Percentiles rank a stretch among this genome's conserved stretches.
These are phyloP conservation scores for Platycercus adscitus DNA, from an alignment of 2,113 vertebrate genomes.

Conservation along the genomic window DNA sequence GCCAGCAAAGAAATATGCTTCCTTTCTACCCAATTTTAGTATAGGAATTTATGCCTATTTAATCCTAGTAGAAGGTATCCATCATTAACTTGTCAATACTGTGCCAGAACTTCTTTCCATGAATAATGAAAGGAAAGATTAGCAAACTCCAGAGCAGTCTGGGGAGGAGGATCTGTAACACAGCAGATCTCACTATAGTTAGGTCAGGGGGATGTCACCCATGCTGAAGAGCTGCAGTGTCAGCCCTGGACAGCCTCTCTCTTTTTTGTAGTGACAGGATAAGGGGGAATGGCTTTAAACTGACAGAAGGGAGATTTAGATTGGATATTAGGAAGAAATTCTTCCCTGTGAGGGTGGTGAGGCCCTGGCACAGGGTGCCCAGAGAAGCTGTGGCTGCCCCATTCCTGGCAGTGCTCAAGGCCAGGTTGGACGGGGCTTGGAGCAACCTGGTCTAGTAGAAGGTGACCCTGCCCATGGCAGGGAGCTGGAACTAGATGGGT, in stretches of 20 bases:
- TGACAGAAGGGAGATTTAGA: neutral
- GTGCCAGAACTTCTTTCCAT: neutral
- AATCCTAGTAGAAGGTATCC: neutral
- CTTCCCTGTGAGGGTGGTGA: neutral
- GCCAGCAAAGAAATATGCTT: neutral
- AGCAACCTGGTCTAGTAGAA: neutral
- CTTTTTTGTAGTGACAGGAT: neutral
- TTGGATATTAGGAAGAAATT: neutral
- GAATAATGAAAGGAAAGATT: neutral
- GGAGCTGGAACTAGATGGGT: neutral
- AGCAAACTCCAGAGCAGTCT: neutral
- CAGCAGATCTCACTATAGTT: neutral
- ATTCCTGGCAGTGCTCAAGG: neutral
- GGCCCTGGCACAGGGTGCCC: neutral
- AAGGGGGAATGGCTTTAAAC: neutral
- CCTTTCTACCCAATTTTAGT: neutral
- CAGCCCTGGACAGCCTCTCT: neutral
- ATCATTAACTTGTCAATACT: neutral
- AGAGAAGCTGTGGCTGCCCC: neutral
- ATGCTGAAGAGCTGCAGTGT: neutral
- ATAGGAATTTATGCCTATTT: neutral
- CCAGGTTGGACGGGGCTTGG: neutral
- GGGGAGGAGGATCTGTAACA: neutral
- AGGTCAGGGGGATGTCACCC: neutral
- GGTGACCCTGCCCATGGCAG: neutral